Evolutionary conservation across 1,140 invertebrate species (phyloP), one percentile per base, ranked within the genome.

Genomic region (Heliconius melpomene): DNA sequence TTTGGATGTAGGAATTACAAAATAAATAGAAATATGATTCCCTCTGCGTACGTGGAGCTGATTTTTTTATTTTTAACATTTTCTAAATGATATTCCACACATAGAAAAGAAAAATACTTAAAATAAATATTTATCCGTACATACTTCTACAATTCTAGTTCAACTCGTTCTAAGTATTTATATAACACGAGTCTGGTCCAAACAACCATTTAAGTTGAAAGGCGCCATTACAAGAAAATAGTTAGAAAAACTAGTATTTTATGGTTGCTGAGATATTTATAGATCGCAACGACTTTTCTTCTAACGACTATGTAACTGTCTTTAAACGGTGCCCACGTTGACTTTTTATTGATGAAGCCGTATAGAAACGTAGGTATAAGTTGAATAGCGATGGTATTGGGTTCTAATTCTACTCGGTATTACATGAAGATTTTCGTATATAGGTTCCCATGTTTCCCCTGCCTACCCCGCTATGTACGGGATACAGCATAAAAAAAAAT

Each of bases 291-390:
- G n/a, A 60, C n/a, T 23, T 60, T 23, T 60, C 57, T 60, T 60
- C 57, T 60, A 60, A 60, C 11, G n/a, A 60, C 57, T 60, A 60
- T 7, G 57, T 60, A 60, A 60, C 57, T 60, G 57, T 60, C 57
- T 60, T n/a, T 46, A 11, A 60, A 23, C n/a, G 20, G n/a, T 11
- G 57, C 23, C 57, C 40, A 32, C 3, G 57, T 60, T 60, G 23
- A 23, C 8, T 60, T 60, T 60, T 60, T 57, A 23, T 60, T 23
- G n/a, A 60, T 23, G 23, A 60, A 23, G 23, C n/a, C 8, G n/a
- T n/a, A 54, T 2, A 54, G 52, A n/a, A 54, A n/a, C 52, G 20
- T 54, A 8, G 8, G 7, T 20, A 8, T 20, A 8, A 18, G 52
- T 54, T 16, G 13, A n/a, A 7, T 8, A n/a, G 20, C 7, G 20